These are phyloP conservation scores for Cynodonichthys magdalenae DNA, from an alignment of 2,797 vertebrate genomes.

Conservation along the genomic window DNA sequence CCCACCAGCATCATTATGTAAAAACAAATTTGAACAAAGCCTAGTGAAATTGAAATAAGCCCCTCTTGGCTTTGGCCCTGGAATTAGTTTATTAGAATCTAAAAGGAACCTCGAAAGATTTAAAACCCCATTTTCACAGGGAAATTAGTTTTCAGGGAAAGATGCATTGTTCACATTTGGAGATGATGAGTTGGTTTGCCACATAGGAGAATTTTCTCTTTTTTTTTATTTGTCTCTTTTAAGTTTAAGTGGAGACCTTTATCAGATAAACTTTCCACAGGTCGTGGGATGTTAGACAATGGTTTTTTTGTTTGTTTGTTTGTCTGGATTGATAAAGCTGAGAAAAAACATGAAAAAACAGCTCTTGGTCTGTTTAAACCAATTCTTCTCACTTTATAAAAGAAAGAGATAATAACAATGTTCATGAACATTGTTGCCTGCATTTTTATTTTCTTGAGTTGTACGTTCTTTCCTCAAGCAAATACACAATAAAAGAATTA, in stretches of 20 bases:
- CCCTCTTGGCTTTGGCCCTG: constrained; percentile 49
- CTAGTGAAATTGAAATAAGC: constrained; percentile 74
- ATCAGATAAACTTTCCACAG: constrained; percentile 66
- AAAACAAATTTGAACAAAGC: constrained; percentile 79
- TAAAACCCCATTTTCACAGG: constrained; percentile 75
- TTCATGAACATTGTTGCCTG: constrained; percentile 23
- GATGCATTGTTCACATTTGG: constrained; percentile 66
- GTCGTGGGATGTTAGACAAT: constrained; percentile 35
- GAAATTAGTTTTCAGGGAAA: constrained; percentile 76
- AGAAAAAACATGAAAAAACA: constrained; percentile 57
- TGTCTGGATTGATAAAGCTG: constrained; percentile 54
- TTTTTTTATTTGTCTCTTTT: constrained; percentile 18
- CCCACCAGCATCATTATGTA: constrained; percentile 69
- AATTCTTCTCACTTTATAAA: constrained; percentile 18
- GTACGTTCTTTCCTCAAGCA: constrained; percentile 7
- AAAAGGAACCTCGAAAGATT: constrained; percentile 74
- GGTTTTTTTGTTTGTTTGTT: constrained; percentile 60
- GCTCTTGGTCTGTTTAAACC: constrained; percentile 43
- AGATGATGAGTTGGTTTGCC: constrained; percentile 68
- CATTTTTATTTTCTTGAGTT: constrained; percentile 11
- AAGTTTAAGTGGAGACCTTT: constrained; percentile 38
- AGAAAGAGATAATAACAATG: constrained; percentile 12
- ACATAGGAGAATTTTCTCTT: constrained; percentile 48
- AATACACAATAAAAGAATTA: neutral
- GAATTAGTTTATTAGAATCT: constrained; percentile 80